Base-by-base conservation (phyloP, 2,888 invertebrate genomes). In the Heliothis peltigera region DNA sequence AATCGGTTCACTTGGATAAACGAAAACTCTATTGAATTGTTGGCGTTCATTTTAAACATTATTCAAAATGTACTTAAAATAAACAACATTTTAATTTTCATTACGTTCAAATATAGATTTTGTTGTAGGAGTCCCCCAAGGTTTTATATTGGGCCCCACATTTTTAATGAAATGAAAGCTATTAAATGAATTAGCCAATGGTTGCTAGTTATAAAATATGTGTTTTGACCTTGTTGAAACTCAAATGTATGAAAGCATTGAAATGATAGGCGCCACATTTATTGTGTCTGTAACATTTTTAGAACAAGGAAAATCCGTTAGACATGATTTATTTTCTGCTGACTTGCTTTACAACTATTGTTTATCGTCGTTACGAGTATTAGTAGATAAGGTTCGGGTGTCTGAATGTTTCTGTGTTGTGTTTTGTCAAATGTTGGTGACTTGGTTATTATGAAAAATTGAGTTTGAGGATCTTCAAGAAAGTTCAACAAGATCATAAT, bases 1-100 rank as follows among this genome's bases (percentile, higher is more conserved):
- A 76, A 76, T 70, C 65, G 58, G 49, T 52, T 57, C 62, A 66
- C 47, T 64, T 5, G 61, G 55, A 59, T 75, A 61, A 69, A 68
- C 58, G 62, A 73, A 79, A 74, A 58, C 51, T 74, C 61, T 71
- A 74, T 77, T 68, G 63, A 76, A 68, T 69, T 70, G 62, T 70
- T 67, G 57, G 70, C 39, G 56, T 65, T 64, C 35, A 77, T 77
- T 77, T 60, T 53, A 43, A 46, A 66, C 59, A 63, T 64, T 74
- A 70, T 64, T 39, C 58, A 70, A 62, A 70, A 57, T 69, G 54
- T 63, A 76, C 42, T 66, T 61, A 22, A 17, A 18, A 17, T 12
- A 49, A 12, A 28, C 28, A 54, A 46, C 59, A 48, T 58, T 64
- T 74, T 22, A 47, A 35, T 55, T 58, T 22, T 39, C 19, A 35